Evolutionary conservation across 2,113 vertebrate genomes (phyloP).

Genomic region (Elephas maximus): DNA sequence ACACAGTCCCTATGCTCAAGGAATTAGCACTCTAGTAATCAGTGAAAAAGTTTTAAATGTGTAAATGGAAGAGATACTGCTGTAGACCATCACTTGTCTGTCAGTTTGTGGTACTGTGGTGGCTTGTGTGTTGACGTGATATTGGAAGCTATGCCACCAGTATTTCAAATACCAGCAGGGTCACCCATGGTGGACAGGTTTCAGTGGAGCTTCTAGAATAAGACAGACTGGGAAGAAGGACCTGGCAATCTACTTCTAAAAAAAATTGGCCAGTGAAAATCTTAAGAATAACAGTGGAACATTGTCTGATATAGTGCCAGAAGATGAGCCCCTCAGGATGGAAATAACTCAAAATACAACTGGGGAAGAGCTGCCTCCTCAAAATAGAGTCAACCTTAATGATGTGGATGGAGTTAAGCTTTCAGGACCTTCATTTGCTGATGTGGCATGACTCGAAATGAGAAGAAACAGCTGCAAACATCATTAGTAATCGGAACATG

Average conservation of each 20-base stretch:
- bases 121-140: background rate
- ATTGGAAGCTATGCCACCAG: background rate
- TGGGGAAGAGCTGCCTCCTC: too few species aligned
- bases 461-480: too few species aligned
- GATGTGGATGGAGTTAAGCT: too few species aligned
- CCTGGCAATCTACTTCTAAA: background rate
- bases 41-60: background rate
- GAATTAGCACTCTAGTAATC: background rate
- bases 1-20: background rate
- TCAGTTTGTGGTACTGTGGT: too few species aligned
- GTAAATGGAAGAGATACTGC: constrained; percentile 19
- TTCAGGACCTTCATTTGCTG: too few species aligned
- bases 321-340: background rate
- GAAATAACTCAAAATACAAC: background rate
- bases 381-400: too few species aligned
- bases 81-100: background rate
- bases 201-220: background rate
- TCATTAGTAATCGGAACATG: too few species aligned
- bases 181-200: background rate
- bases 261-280: background rate
- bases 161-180: background rate
- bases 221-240: background rate
- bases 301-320: background rate
- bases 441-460: too few species aligned
- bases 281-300: background rate